Evolutionary conservation across 2,113 vertebrate species (phyloP).

Genomic region (Opisthocomus hoazin): DNA sequence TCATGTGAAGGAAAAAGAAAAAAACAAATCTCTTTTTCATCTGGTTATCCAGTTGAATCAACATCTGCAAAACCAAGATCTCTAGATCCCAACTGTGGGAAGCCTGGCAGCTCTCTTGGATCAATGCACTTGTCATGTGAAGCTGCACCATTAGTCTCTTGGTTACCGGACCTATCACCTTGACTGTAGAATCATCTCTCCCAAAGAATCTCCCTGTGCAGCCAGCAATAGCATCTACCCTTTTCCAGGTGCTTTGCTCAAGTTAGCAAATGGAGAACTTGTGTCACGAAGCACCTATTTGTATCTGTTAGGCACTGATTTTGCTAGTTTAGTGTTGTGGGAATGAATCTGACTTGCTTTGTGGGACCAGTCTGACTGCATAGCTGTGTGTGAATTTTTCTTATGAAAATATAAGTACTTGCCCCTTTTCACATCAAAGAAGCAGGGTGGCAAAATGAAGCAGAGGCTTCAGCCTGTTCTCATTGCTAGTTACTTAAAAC

Average conservation of each 20-base stretch:
- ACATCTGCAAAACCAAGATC: neutral
- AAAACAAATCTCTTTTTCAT: neutral
- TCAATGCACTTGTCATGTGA: too few species aligned
- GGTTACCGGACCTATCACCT: neutral
- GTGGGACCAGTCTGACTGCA: neutral
- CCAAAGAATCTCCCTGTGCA: neutral
- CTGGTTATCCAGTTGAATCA: neutral
- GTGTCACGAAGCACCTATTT: neutral
- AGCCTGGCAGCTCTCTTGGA: neutral
- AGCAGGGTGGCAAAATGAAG: neutral
- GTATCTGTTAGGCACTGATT: neutral
- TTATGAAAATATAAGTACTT: neutral
- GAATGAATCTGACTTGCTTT: neutral
- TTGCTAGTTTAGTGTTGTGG: neutral
- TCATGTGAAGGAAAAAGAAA: neutral
- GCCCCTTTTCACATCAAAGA: accelerated
- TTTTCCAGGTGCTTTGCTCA: neutral
- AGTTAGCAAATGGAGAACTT: neutral
- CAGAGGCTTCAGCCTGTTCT: neutral
- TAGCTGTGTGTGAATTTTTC: neutral
- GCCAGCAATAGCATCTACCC: neutral
- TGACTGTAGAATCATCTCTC: neutral
- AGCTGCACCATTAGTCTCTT: neutral
- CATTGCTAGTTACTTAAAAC: neutral
- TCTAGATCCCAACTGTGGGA: neutral